Evolutionary conservation across 2,888 invertebrate species (phyloP), one percentile per base, ranked within the genome.

Genomic region (Diplolepis rosae): DNA sequence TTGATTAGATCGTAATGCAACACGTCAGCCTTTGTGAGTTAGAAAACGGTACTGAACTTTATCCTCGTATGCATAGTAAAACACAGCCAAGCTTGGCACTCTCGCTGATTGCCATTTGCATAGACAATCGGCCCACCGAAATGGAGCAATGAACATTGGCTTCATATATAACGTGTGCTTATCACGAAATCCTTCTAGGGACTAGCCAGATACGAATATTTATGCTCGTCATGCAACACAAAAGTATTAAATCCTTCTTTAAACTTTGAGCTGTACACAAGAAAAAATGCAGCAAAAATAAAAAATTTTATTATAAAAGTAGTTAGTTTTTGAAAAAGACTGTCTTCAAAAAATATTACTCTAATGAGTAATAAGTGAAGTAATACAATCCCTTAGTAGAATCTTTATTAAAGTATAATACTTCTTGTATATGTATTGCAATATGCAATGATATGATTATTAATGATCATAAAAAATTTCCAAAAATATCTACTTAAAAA

Each of bases 41-140:
- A 13, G 35, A 35, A n/a, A 35, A 22, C 35, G 9, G 35, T 61
- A 61, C 35, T 39, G 56, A 61, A 61, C 39, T 61, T 61, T 61
- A 61, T 61, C 61, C 61, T 18, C 65, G 69, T 68, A 69, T 69
- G 72, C 69, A 77, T 73, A 75, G 74, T 74, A 75, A 78, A 82
- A 82, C 76, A 71, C 79, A 77, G 82, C 78, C 76, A 74, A 80
- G 71, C 75, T 83, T 78, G 72, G 82, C 86, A 87, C 87, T 87
- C 79, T 83, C 75, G 76, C 75, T 85, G 87, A 87, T 87, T 87
- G 84, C 82, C 79, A 83, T 82, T 82, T 82, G 80, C 82, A 77
- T 81, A 82, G 80, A 77, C 84, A 80, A 82, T 84, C 79, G 80
- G 73, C 66, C 54, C 50, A 66, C 70, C 30, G 65, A 73, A 76